Conservation (phyloP, 2,888 invertebrate genomes). For the Drosophila antonietae region DNA sequence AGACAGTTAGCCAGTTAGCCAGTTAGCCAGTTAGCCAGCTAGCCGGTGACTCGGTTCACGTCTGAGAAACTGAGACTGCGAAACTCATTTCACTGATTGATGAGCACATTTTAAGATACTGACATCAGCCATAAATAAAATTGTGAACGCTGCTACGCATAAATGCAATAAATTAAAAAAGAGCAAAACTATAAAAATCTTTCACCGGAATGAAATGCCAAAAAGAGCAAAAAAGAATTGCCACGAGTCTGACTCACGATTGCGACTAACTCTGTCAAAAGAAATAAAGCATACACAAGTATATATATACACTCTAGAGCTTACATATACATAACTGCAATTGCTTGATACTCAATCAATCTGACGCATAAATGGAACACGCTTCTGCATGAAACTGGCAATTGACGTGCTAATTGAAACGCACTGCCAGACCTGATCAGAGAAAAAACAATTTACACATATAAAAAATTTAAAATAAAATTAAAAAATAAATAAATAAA, state of each 20-base stretch:
- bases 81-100: slow-evolving; percentile 75
- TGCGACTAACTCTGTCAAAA: slow-evolving; percentile 26
- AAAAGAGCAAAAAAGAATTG: neutral
- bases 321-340: slow-evolving; percentile 35
- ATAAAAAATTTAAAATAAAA: neutral
- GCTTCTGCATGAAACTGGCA: slow-evolving; percentile 52
- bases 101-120: slow-evolving; percentile 65
- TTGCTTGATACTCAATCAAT: slow-evolving; percentile 42
- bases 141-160: slow-evolving; percentile 62
- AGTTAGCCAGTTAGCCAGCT: slow-evolving; percentile 31
- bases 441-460: neutral
- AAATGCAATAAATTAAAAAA: slow-evolving; percentile 70
- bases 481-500: neutral
- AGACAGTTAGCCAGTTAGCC: slow-evolving; percentile 18
- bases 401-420: slow-evolving; percentile 60
- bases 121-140: slow-evolving; percentile 69
- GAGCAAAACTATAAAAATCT: slow-evolving; percentile 57
- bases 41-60: slow-evolving; percentile 35
- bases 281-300: neutral
- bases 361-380: slow-evolving; percentile 30
- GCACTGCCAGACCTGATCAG: slow-evolving; percentile 17
- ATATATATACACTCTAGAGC: neutral
- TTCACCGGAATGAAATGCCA: slow-evolving; percentile 55
- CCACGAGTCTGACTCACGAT: slow-evolving; percentile 52
- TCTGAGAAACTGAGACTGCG: slow-evolving; percentile 22